Conservation (phyloP, 2,888 invertebrate species). For the Tolmerus cingulatus region DNA sequence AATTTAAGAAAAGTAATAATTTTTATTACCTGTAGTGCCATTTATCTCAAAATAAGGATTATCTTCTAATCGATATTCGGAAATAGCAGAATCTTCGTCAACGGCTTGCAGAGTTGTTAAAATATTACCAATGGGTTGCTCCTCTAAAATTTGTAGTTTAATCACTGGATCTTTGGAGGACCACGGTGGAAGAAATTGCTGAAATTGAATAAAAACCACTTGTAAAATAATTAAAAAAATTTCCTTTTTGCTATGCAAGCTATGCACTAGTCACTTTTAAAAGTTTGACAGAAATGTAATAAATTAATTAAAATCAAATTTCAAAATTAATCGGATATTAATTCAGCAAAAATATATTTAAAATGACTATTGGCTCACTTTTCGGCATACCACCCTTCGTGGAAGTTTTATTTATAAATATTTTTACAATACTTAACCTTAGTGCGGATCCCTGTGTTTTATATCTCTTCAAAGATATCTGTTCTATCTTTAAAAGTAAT, state of each 20-base stretch:
- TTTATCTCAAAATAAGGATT: conserved; percentile 83
- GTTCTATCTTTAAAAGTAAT: neutral
- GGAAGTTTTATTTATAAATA: conserved; percentile 55
- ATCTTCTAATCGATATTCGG: conserved; percentile 72
- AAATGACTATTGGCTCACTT: conserved; percentile 2
- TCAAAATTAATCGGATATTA: neutral
- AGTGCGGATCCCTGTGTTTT: conserved; percentile 55
- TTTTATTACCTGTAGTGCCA: conserved; percentile 74
- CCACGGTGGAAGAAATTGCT: conserved; percentile 80
- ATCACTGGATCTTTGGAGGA: conserved; percentile 71
- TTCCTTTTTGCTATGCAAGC: neutral
- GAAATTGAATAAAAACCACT: neutral
- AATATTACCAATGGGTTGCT: conserved; percentile 80
- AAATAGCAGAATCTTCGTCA: conserved; percentile 84
- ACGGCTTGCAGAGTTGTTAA: conserved; percentile 80
- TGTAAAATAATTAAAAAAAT: neutral
- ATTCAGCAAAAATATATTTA: neutral
- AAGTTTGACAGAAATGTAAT: neutral
- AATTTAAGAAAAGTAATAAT: neutral
- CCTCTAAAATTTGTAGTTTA: conserved; percentile 76
- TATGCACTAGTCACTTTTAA: neutral
- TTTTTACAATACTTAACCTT: conserved; percentile 55
- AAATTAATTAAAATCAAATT: neutral
- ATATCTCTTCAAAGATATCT: conserved; percentile 52
- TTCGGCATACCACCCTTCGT: conserved; percentile 36